phyloP scores from a whole-genome alignment of 2,888 invertebrate species.

The Plutella xylostella region DNA sequence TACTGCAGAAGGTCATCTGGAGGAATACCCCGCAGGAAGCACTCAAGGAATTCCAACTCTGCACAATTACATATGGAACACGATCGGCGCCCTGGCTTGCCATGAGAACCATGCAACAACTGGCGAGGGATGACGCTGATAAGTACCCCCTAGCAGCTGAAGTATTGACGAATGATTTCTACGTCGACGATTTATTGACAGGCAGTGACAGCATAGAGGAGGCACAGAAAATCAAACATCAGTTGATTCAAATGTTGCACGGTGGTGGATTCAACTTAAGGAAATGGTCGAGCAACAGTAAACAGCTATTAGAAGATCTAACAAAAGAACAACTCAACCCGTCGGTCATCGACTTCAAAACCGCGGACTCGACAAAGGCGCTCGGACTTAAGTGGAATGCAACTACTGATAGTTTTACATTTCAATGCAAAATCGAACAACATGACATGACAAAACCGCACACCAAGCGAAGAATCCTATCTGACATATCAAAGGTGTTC shows the following conservation, averaged over 20 bases:
- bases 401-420: neutral
- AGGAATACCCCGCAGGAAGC: neutral
- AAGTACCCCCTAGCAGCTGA: neutral
- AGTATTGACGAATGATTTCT: neutral
- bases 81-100: neutral
- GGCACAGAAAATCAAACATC: neutral
- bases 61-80: neutral
- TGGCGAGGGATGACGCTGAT: neutral
- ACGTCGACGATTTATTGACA: neutral
- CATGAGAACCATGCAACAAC: neutral
- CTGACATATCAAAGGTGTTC: neutral
- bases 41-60: neutral
- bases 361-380: neutral
- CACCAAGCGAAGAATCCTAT: neutral
- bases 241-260: neutral
- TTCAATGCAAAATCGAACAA: neutral
- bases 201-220: neutral
- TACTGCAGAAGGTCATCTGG: neutral
- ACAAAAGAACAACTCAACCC: neutral
- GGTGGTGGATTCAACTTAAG: neutral
- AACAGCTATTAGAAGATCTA: neutral
- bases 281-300: constrained; percentile 1
- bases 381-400: neutral
- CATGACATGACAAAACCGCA: neutral
- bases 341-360: neutral